phyloP scores from a whole-genome alignment of 2,888 invertebrate species.

The Cenopis cana region DNA sequence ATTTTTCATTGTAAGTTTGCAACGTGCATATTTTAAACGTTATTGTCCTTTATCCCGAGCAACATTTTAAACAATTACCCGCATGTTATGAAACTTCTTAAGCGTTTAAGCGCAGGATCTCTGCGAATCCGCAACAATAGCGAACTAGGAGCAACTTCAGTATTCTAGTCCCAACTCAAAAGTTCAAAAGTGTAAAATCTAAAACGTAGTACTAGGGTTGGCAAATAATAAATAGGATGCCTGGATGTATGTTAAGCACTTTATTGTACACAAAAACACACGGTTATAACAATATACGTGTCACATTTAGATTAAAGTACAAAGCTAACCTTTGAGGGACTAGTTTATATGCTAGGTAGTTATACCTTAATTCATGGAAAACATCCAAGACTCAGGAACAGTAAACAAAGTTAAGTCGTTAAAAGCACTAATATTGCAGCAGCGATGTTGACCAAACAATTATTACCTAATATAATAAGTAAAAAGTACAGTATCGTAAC shows the following conservation, averaged over 20 bases:
- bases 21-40: not conserved
- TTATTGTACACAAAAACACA: not conserved
- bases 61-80: slow-evolving; percentile 34
- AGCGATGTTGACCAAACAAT: no score
- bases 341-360: no score
- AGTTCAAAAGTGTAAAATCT: slow-evolving; percentile 36
- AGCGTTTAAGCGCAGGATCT: slow-evolving; percentile 19
- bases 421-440: no score
- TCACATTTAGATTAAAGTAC: no score
- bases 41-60: not conserved
- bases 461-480: no score
- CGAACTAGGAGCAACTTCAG: slow-evolving; percentile 17
- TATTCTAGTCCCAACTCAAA: slow-evolving; percentile 23
- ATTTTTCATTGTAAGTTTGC: not conserved
- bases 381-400: no score
- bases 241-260: not conserved
- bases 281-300: no score
- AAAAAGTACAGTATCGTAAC: no score
- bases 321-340: no score
- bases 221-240: no score
- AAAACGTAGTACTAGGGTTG: slow-evolving; percentile 16
- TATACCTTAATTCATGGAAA: no score
- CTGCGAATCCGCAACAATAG: slow-evolving; percentile 23
- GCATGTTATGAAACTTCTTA: slow-evolving; percentile 23
- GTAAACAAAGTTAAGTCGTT: no score